A percentile compares a stretch with the other conserved stretches of the same genome.
phyloP scores from a whole-genome alignment of 1,140 invertebrate species.

The Spodoptera frugiperda region DNA sequence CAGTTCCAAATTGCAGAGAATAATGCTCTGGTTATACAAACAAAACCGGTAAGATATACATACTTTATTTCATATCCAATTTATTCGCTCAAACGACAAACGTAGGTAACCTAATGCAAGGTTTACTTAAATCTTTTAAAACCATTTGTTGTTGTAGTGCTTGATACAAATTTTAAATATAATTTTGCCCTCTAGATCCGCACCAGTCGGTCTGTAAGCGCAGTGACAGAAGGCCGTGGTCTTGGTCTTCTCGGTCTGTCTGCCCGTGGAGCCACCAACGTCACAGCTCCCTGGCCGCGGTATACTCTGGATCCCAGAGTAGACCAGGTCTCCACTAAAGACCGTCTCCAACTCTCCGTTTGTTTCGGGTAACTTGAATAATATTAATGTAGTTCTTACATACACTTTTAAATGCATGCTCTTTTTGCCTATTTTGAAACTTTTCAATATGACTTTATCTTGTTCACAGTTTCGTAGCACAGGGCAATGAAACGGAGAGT shows the following conservation, averaged over 20 bases:
- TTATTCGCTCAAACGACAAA: too few species aligned
- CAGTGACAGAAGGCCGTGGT: conserved; percentile 93
- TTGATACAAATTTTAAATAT: too few species aligned
- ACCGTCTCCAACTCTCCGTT: conserved; percentile 94
- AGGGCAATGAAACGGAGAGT: conserved; percentile 79
- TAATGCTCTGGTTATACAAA: conserved; percentile 92
- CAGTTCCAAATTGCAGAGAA: conserved; percentile 89
- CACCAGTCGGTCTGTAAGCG: conserved; percentile 83
- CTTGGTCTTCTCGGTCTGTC: conserved; percentile 94
- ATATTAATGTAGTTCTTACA: too few species aligned
- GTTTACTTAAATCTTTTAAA: too few species aligned
- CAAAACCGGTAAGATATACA: conserved; percentile 86
- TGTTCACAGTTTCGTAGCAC: conserved; percentile 75
- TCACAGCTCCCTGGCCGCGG: conserved; percentile 95
- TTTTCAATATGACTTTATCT: too few species aligned
- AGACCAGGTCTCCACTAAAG: conserved; percentile 93
- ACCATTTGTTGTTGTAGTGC: too few species aligned
- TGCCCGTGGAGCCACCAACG: conserved; percentile 94
- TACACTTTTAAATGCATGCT: too few species aligned
- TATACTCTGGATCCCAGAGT: conserved; percentile 96
- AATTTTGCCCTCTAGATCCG: conserved; percentile 59
- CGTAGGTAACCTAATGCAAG: too few species aligned
- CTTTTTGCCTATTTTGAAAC: too few species aligned
- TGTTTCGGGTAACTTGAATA: conserved; percentile 90
- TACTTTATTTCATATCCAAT: too few species aligned